These are phyloP conservation scores for Tetragonula carbonaria DNA, from an alignment of 2,888 invertebrate genomes.

Conservation along the genomic window DNA sequence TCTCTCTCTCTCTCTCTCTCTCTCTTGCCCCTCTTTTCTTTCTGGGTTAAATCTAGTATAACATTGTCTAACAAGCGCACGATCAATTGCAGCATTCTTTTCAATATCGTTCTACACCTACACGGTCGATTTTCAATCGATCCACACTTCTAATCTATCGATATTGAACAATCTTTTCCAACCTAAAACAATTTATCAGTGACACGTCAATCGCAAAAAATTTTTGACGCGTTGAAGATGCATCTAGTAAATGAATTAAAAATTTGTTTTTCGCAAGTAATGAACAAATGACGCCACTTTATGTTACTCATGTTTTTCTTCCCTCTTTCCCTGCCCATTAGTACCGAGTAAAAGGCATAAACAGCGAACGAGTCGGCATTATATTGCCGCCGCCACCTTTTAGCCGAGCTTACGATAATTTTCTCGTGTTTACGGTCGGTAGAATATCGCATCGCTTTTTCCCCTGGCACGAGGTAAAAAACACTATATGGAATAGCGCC, in stretches of 20 bases:
- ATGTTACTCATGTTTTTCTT: conserved; percentile 37
- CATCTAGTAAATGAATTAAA: neutral
- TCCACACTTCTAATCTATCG: conserved; percentile 19
- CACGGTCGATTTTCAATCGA: conserved; percentile 48
- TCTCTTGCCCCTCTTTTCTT: neutral
- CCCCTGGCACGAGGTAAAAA: conserved; percentile 43
- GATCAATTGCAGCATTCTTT: conserved; percentile 23
- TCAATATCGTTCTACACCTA: conserved; percentile 30
- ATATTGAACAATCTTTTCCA: neutral
- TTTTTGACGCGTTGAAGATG: neutral
- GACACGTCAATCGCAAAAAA: neutral
- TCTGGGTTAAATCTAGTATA: conserved; percentile 17
- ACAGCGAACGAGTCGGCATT: conserved; percentile 52
- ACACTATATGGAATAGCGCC: conserved; percentile 10
- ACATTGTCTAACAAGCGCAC: conserved; percentile 20
- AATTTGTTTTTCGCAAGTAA: conserved; percentile 34
- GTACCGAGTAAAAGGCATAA: conserved; percentile 33
- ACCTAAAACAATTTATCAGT: neutral
- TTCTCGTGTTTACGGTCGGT: conserved; percentile 70
- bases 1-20: conserved; percentile 5
- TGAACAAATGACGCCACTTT: conserved; percentile 41
- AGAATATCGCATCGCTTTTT: conserved; percentile 63
- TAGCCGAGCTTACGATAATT: conserved; percentile 71
- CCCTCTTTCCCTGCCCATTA: neutral
- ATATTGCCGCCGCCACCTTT: conserved; percentile 60